Evolutionary conservation across 1,140 invertebrate genomes (phyloP).

Genomic region (Coptotermes formosanus): DNA sequence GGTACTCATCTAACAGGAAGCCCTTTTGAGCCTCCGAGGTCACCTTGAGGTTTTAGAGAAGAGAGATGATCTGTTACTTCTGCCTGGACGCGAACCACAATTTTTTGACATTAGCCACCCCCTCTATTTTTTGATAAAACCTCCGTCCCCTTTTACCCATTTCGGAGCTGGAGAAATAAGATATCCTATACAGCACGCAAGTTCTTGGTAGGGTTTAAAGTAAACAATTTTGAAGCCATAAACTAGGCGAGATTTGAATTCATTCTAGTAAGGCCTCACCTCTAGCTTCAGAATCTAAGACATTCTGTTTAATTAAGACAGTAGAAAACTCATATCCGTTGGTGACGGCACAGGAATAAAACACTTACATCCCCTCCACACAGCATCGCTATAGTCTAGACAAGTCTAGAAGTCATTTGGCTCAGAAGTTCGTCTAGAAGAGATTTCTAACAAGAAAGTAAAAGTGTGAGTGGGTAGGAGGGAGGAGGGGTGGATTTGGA

Average conservation of each 20-base stretch:
- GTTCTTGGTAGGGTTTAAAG: too few species aligned
- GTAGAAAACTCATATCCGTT: neutral
- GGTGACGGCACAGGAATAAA: neutral
- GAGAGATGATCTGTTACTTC: too few species aligned
- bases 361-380: neutral
- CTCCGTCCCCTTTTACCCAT: neutral
- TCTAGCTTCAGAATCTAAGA: neutral
- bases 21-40: too few species aligned
- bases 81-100: too few species aligned
- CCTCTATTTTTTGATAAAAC: too few species aligned
- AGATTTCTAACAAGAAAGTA: conserved; percentile 10
- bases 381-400: neutral
- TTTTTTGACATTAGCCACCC: too few species aligned
- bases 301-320: conserved; percentile 5
- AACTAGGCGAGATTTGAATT: neutral
- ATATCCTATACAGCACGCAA: too few species aligned
- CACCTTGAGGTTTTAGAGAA: too few species aligned
- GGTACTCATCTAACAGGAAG: too few species aligned
- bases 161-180: neutral
- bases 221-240: neutral
- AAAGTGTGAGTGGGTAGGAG: conserved; percentile 23
- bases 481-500: conserved; percentile 28
- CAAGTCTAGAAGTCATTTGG: conserved; percentile 1
- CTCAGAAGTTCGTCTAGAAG: conserved; percentile 4
- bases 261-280: neutral